Evolutionary conservation across 2,113 vertebrate species (phyloP), one percentile per base, ranked within the genome.

Genomic region (Nothobranchius furzeri): DNA sequence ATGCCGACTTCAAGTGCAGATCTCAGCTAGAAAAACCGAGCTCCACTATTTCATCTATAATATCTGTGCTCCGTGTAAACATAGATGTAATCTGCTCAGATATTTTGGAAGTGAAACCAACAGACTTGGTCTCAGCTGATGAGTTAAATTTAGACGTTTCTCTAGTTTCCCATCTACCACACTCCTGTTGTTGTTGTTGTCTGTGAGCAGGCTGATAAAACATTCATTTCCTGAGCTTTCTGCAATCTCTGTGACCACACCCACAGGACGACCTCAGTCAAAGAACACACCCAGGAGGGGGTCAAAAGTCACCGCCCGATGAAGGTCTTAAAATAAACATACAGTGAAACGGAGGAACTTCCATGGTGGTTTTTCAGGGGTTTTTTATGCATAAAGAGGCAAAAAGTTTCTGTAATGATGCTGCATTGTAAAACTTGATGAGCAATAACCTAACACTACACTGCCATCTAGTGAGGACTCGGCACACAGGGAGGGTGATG

Each of bases 391-490:
- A 15, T 42, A 46, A 25, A 57, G 14, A 10, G 7, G n/a, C 24
- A 66, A 47, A 61, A 20, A 76, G 64, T 78, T 87, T 74, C 7
- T 56, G 40, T 75, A 73, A 37, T 59, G 43, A 79, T 67, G 72
- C 45, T 63, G 63, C 75, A 14, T 40, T 7, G 37, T 40, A 45
- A 48, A 82, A 73, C 68, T 74, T 73, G 78, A 70, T 74, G 55
- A 73, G 71, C 14, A 49, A 57, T 75, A 82, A 57, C 52, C 47
- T 74, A 79, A 64, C 73, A 60, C 83, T 76, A 85, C 81, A 88
- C 87, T 90, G 89, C 90, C 89, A 91, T 89, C 90, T 91, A 90
- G 90, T 87, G 88, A 73, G 60, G 58, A 57, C 20, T 68, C 13
- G 2, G 61, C 30, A 65, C 65, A 83, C 59, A 72, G 35, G 61